phyloP scores from a whole-genome alignment of 30 jellyfish, hydroid and myxozoan species.

The Chrysaora quinquecirrha region DNA sequence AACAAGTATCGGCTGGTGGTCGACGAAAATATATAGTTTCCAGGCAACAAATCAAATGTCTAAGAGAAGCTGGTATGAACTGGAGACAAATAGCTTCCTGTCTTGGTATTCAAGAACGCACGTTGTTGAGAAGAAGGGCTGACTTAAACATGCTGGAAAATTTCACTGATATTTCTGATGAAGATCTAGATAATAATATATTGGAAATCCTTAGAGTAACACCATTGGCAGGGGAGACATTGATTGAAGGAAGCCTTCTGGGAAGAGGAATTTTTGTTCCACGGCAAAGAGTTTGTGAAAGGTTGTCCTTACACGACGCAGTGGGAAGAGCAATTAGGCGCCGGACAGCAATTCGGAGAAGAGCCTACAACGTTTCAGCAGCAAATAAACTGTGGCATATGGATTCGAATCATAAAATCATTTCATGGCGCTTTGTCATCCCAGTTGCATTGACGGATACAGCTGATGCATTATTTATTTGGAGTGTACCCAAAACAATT shows the following conservation, averaged over 20 bases:
- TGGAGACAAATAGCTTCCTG: constrained; percentile 26
- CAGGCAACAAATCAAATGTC: constrained; percentile 13
- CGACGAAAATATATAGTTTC: constrained; percentile 9
- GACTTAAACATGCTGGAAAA: constrained; percentile 11
- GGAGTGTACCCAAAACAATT: constrained; percentile 20
- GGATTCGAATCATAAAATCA: constrained; percentile 12
- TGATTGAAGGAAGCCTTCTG: constrained; percentile 2
- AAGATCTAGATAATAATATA: neutral
- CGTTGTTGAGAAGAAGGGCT: constrained; percentile 11
- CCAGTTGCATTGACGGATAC: constrained; percentile 62
- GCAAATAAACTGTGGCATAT: constrained; percentile 2
- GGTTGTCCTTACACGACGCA: constrained; percentile 2
- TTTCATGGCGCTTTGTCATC: constrained; percentile 49
- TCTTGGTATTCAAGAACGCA: constrained; percentile 21
- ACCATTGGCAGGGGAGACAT: constrained; percentile 25
- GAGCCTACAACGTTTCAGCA: neutral
- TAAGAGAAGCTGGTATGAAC: constrained; percentile 16
- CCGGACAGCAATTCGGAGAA: neutral
- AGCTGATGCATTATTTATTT: constrained; percentile 15
- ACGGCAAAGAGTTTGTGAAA: constrained; percentile 13
- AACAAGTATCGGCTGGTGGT: constrained; percentile 1
- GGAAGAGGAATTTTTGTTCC: constrained; percentile 17
- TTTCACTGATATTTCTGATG: constrained; percentile 6
- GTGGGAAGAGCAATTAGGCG: neutral
- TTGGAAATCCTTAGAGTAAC: constrained; percentile 2